Evolutionary conservation across 2,888 invertebrate genomes (phyloP).

Genomic region (Palloptera scutellata): DNA sequence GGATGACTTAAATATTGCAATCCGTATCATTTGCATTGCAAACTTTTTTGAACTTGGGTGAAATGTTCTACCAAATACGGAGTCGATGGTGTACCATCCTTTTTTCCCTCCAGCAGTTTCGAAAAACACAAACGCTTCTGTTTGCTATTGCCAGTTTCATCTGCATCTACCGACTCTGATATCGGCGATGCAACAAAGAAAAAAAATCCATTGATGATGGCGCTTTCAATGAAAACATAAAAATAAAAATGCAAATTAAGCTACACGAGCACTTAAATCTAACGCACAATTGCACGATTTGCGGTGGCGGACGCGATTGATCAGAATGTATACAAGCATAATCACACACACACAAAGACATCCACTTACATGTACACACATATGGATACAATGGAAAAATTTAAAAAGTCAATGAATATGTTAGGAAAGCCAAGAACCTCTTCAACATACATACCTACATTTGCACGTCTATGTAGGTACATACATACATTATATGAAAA

Average conservation of each 20-base stretch:
- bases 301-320: conserved; percentile 42
- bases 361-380: neutral
- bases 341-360: neutral
- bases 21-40: neutral
- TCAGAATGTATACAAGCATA: conserved; percentile 18
- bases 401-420: neutral
- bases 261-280: conserved; percentile 55
- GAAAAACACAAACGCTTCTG: neutral
- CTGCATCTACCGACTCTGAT: conserved; percentile 60
- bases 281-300: conserved; percentile 54
- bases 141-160: conserved; percentile 16
- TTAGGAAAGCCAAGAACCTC: neutral
- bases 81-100: neutral
- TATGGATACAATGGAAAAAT: neutral
- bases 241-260: conserved; percentile 62
- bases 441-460: neutral
- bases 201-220: conserved; percentile 53
- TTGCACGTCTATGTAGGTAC: too few species aligned
- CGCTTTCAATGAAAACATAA: conserved; percentile 61
- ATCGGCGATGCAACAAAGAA: conserved; percentile 42
- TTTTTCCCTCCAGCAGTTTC: too few species aligned
- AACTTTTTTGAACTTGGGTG: neutral
- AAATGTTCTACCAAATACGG: conserved; percentile 1
- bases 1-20: too few species aligned
- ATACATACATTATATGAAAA: too few species aligned